Evolutionary conservation across 2,797 vertebrate species (phyloP).

Genomic region (Pampus argenteus): DNA sequence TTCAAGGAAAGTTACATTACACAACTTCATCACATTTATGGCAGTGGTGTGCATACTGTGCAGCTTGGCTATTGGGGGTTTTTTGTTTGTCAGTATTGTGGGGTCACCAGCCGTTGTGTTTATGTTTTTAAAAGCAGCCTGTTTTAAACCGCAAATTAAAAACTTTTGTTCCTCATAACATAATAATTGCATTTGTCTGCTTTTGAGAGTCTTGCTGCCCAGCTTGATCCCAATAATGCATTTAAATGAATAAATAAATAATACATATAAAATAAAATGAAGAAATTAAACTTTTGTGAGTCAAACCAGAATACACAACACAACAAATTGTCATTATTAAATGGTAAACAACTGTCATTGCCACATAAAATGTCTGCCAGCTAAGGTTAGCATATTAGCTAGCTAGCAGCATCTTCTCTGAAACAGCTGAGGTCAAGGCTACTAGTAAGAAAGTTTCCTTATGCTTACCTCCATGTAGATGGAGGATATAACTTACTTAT

Average conservation of each 20-base stretch:
- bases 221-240: not conserved
- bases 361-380: not conserved
- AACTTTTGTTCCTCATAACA: no score
- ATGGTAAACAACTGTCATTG: not conserved
- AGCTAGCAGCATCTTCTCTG: not conserved
- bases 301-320: not conserved
- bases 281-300: slow-evolving; percentile 5
- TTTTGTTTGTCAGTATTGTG: slow-evolving; percentile 17
- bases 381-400: not conserved
- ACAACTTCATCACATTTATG: slow-evolving; percentile 39
- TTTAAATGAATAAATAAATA: no score
- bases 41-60: not conserved
- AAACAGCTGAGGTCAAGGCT: not conserved
- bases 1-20: slow-evolving; percentile 39
- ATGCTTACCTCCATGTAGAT: not conserved
- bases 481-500: not conserved
- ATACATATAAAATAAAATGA: no score
- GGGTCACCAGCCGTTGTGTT: not conserved
- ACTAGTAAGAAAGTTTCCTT: not conserved
- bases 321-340: not conserved
- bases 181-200: no score
- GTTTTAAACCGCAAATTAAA: slow-evolving; percentile 1
- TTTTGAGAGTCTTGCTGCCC: slow-evolving; percentile 1
- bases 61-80: not conserved
- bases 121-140: not conserved